Conservation (phyloP, 2,888 invertebrate species). For the Orchesellides sinensis region DNA sequence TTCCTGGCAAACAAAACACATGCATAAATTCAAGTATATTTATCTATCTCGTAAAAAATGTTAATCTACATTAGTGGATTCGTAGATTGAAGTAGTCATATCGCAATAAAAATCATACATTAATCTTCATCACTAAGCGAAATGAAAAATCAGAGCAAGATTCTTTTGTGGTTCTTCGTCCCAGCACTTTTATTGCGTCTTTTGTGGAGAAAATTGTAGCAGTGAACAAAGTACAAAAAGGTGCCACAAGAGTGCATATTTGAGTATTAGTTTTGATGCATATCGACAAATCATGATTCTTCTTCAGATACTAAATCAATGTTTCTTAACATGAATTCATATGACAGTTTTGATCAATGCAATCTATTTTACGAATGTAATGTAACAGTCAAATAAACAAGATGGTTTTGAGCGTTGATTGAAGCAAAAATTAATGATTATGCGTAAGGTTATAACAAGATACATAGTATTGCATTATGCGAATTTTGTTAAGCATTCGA, state of each 20-base stretch:
- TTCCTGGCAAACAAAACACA: not conserved
- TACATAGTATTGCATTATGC: too few species aligned
- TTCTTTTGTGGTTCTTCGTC: conserved; percentile 15
- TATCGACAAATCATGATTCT: too few species aligned
- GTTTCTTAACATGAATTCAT: too few species aligned
- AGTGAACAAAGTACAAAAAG: too few species aligned
- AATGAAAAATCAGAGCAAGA: conserved; percentile 33
- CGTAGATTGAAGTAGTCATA: not conserved
- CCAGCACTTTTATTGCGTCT: not conserved
- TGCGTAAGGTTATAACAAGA: not conserved
- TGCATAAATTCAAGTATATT: not conserved
- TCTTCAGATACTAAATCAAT: too few species aligned
- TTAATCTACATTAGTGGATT: not conserved
- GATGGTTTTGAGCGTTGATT: too few species aligned
- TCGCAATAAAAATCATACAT: conserved; percentile 23
- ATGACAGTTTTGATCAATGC: too few species aligned
- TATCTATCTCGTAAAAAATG: not conserved
- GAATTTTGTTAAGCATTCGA: not conserved
- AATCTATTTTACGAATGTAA: too few species aligned
- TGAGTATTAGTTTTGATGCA: too few species aligned
- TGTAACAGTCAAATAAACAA: too few species aligned
- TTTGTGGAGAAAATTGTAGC: conserved; percentile 20
- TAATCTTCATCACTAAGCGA: conserved; percentile 1
- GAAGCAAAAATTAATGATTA: too few species aligned
- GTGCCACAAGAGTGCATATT: too few species aligned